These are phyloP conservation scores for Ips typographus DNA, from an alignment of 1,140 invertebrate genomes.

Conservation along the genomic window DNA sequence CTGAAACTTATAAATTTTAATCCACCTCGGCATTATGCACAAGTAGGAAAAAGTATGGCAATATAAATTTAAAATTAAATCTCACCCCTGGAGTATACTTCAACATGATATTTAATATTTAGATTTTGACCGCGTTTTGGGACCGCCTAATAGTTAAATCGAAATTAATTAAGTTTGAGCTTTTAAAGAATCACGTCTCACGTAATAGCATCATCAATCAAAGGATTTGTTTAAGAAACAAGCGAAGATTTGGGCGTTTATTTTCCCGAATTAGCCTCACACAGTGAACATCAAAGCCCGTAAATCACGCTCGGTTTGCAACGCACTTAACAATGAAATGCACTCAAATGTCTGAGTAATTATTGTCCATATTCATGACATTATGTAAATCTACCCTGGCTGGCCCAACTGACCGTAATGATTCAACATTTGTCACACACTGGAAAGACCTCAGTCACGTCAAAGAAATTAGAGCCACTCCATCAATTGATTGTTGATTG, in stretches of 20 bases:
- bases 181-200: constrained; percentile 6
- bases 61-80: constrained; percentile 24
- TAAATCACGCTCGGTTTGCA: constrained; percentile 21
- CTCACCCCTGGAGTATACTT: constrained; percentile 4
- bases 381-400: constrained; percentile 24
- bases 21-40: constrained; percentile 9
- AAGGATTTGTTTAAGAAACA: not conserved
- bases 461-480: constrained; percentile 1
- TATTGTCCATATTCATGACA: constrained; percentile 31
- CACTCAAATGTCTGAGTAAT: constrained; percentile 26
- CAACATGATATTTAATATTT: constrained; percentile 15
- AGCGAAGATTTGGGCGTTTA: not conserved
- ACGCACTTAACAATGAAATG: constrained; percentile 27
- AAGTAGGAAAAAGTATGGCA: constrained; percentile 10
- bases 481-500: too few relatives aligned
- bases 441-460: constrained; percentile 1
- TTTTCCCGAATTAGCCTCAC: constrained; percentile 1
- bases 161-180: not conserved
- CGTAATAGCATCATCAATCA: not conserved
- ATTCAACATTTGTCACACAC: constrained; percentile 14
- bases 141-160: not conserved
- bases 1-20: constrained; percentile 12
- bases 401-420: constrained; percentile 16
- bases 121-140: constrained; percentile 2
- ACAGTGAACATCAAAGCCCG: constrained; percentile 8